Percentiles rank a stretch among this genome's conserved stretches.
Conservation (phyloP, 2,797 vertebrate species). For the Aldrovandia affinis region DNA sequence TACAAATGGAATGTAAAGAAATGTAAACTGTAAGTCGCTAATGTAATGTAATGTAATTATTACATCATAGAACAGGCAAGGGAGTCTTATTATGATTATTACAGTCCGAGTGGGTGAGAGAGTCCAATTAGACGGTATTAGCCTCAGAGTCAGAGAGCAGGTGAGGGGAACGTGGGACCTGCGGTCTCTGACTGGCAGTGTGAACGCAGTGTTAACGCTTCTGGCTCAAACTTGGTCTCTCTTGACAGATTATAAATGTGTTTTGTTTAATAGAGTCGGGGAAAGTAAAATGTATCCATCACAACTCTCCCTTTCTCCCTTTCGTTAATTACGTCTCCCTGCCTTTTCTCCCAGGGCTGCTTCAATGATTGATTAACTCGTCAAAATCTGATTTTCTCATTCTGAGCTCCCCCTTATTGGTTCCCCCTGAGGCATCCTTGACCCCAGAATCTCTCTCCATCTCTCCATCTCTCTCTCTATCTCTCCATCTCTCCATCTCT, state of each 20-base stretch:
- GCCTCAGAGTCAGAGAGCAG: not conserved
- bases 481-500: no score
- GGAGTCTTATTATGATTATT: no score
- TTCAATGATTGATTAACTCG: not conserved
- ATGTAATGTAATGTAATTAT: no score
- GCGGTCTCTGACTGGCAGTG: not conserved
- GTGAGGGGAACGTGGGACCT: not conserved
- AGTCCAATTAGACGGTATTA: not conserved
- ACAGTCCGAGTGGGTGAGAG: not conserved
- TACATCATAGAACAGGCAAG: no score
- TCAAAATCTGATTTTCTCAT: not conserved
- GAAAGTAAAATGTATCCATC: not conserved
- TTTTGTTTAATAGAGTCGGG: not conserved
- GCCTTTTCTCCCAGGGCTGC: not conserved
- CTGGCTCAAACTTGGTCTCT: not conserved
- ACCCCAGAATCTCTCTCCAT: not conserved
- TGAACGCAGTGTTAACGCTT: not conserved
- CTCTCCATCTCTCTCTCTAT: no score
- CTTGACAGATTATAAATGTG: not conserved
- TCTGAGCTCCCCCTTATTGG: no score
- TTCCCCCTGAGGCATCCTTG: not conserved
- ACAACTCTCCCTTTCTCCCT: not conserved
- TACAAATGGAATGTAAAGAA: no score
- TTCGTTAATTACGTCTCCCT: conserved; percentile 4
- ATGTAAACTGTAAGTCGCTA: no score